Evolutionary conservation across 1,140 invertebrate genomes (phyloP).

Genomic region (Drosophila grimshawi): DNA sequence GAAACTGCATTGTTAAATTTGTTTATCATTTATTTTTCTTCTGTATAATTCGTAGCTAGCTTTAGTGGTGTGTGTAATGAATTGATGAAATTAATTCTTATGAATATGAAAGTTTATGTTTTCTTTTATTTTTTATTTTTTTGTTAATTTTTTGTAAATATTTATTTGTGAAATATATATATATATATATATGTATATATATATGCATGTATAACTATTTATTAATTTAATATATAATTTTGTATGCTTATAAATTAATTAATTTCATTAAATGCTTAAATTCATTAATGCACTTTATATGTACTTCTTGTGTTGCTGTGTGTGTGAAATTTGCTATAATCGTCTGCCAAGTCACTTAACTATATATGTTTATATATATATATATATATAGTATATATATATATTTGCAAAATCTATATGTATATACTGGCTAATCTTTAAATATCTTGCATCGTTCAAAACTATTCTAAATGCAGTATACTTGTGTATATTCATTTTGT

Average conservation of each 20-base stretch:
- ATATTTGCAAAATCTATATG: constrained; percentile 39
- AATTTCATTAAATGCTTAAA: constrained; percentile 83
- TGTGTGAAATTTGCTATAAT: constrained; percentile 74
- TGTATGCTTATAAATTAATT: constrained; percentile 78
- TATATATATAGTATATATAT: constrained; percentile 40
- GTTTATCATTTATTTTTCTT: constrained; percentile 8
- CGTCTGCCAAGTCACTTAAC: constrained; percentile 44
- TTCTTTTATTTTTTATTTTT: constrained; percentile 9
- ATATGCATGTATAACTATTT: constrained; percentile 25
- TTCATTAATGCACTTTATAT: constrained; percentile 83
- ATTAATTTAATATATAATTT: constrained; percentile 38
- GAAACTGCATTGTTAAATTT: constrained; percentile 14
- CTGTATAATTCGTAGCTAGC: constrained; percentile 43
- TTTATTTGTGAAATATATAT: constrained; percentile 54
- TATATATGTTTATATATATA: constrained; percentile 59
- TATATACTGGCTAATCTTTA: constrained; percentile 12
- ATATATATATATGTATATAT: constrained; percentile 11
- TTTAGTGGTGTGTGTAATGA: constrained; percentile 30
- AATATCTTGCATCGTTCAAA: constrained; percentile 28
- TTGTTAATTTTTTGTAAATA: constrained; percentile 34
- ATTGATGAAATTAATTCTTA: constrained; percentile 37
- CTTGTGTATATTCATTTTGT: constrained; percentile 67
- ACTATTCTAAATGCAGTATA: constrained; percentile 77
- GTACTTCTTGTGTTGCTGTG: constrained; percentile 82
- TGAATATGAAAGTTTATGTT: constrained; percentile 23